These are phyloP conservation scores for Poeciliopsis gracilis DNA, from an alignment of 2,797 vertebrate genomes.

Conservation along the genomic window DNA sequence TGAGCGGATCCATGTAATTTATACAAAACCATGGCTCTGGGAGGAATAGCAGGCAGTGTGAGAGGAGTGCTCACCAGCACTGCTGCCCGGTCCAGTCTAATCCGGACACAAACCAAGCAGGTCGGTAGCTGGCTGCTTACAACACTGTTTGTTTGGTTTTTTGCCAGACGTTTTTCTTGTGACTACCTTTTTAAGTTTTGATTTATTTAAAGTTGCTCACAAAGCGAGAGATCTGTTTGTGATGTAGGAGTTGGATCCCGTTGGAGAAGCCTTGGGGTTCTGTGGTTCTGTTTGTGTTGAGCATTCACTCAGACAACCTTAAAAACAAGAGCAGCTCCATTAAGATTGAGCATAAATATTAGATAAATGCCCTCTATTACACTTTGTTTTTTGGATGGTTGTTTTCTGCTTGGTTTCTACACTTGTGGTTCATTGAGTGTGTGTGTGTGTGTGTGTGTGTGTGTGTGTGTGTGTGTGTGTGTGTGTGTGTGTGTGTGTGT, in stretches of 20 bases:
- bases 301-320: constrained; percentile 27
- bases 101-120: no score
- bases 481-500: neutral
- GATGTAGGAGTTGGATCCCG: constrained; percentile 9
- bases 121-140: no score
- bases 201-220: constrained; percentile 8
- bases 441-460: no score
- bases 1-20: no score
- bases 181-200: constrained; percentile 5
- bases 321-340: constrained; percentile 59
- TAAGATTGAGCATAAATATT: constrained; percentile 68
- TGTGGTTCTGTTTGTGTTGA: constrained; percentile 30
- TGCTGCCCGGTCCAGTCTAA: no score
- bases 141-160: neutral
- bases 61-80: no score
- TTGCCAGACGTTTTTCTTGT: neutral
- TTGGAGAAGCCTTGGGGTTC: constrained; percentile 14
- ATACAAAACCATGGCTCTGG: no score
- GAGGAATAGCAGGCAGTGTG: no score
- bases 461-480: constrained; percentile 1
- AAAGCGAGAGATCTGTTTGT: constrained; percentile 23
- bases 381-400: constrained; percentile 35
- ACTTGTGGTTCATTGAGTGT: constrained; percentile 4
- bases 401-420: constrained; percentile 41
- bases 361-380: constrained; percentile 63